Evolutionary conservation across 2,113 vertebrate genomes (phyloP), one percentile per base, ranked within the genome.

Genomic region (Zingel zingel): DNA sequence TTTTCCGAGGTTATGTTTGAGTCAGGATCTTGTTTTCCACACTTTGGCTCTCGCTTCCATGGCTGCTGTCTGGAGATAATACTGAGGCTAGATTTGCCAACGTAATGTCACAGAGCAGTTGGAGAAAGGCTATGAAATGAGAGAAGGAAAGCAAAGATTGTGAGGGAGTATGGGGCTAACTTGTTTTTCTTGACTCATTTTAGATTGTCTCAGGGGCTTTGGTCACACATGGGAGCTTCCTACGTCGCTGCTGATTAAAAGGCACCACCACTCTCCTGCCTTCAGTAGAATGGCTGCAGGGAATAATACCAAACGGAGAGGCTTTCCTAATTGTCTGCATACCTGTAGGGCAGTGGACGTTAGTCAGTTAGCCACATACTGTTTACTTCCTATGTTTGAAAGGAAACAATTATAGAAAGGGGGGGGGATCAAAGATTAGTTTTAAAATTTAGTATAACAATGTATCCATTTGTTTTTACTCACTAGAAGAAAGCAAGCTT

Each of bases 31-130:
- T 76, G 54, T 81, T 88, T 84, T 72, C 71, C 33, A 64, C 63
- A 48, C 82, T 67, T 65, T 63, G 51, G 71, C 86, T 63, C 68
- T 83, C 16, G 47, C 79, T 77, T 71, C 82, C 58, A 25, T 76
- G 80, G 84, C 92, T 94, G 94, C 78, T 82, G 84, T 89, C 77
- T 87, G 86, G 62, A 92, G 93, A 94, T 91, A 93, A 89, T 83
- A 53, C 54, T 56, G 33, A 80, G 67, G 67, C 64, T 67, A 16
- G 79, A 88, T 82, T 88, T 27, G n/a, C 71, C 70, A 78, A 74
- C 81, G 39, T 64, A 48, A 58, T 65, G 84, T 82, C 77, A 84
- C 68, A 77, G 63, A 86, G 74, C 61, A 82, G 63, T 36, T 66
- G 63, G 54, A 77, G 50, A 69, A 21, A 53, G 76, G 79, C 69